These are phyloP conservation scores for Cyphomyrus discorhynchus DNA, from an alignment of 2,113 vertebrate genomes.

Conservation along the genomic window DNA sequence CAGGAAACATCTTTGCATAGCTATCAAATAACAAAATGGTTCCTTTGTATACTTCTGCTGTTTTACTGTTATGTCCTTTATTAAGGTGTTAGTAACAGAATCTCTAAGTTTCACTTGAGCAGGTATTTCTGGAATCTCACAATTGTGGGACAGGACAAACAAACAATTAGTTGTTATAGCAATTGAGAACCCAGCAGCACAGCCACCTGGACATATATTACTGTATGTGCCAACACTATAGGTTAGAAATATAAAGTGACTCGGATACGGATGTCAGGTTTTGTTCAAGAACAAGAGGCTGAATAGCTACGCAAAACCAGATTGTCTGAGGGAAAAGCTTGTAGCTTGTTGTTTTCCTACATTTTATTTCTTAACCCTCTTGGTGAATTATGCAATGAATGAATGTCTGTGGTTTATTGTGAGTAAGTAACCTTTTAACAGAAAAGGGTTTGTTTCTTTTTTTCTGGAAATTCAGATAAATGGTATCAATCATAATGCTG, in stretches of 20 bases:
- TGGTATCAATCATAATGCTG: background rate
- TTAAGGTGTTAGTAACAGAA: background rate
- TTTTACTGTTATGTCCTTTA: background rate
- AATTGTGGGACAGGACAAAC: background rate
- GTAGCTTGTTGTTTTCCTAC: background rate
- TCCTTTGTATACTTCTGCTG: background rate
- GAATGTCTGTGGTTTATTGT: background rate
- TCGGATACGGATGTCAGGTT: background rate
- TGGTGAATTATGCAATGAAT: background rate
- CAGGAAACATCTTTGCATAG: background rate
- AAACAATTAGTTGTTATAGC: background rate
- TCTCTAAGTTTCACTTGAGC: background rate
- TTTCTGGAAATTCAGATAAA: too few species aligned
- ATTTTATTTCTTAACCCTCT: background rate
- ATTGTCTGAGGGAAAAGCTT: background rate
- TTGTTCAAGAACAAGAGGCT: background rate
- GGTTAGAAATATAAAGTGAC: background rate
- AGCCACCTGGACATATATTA: background rate
- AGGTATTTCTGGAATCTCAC: background rate
- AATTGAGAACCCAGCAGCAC: background rate
- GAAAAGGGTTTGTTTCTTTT: background rate
- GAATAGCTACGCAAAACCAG: background rate
- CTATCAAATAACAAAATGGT: background rate
- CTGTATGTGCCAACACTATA: background rate
- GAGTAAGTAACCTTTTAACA: background rate